Percentiles rank a stretch among this genome's conserved stretches.
Conservation (phyloP, 1,140 invertebrate species). For the Bombus difficillimus region DNA sequence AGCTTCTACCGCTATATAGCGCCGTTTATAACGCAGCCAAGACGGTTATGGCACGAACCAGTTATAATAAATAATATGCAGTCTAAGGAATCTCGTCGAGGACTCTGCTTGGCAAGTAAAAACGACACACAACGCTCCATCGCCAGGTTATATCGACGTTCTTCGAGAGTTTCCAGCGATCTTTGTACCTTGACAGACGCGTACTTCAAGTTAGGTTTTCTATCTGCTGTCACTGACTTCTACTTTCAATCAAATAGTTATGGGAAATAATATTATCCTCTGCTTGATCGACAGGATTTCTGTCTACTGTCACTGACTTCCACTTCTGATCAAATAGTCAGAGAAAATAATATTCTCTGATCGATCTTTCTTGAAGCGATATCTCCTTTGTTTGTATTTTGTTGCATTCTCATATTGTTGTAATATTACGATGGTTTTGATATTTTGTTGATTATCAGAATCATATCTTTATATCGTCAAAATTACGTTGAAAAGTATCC, state of each 20-base stretch:
- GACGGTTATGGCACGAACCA: conserved; percentile 61
- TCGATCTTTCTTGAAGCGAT: too few species aligned
- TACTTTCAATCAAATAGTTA: background rate
- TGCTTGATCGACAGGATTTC: background rate
- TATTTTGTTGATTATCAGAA: too few species aligned
- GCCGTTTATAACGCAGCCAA: conserved; percentile 66
- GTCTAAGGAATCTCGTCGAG: conserved; percentile 53
- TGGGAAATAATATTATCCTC: background rate
- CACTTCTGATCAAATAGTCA: too few species aligned
- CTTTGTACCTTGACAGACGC: background rate
- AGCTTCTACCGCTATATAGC: conserved; percentile 60
- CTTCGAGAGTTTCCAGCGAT: conserved; percentile 5
- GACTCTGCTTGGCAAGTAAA: conserved; percentile 45
- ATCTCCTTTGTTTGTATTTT: background rate
- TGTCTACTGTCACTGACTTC: background rate
- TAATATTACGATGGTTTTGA: too few species aligned
- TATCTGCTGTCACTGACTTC: background rate
- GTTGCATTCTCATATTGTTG: background rate
- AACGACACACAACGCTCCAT: conserved; percentile 20
- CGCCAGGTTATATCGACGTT: background rate
- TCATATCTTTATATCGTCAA: too few species aligned
- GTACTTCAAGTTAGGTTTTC: too few species aligned
- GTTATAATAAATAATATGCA: conserved; percentile 70
- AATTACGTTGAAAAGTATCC: too few species aligned
- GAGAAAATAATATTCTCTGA: too few species aligned